A percentile compares a stretch with the other conserved stretches of the same genome.
Evolutionary conservation across 2,797 vertebrate species (phyloP).

Genomic region (Cirrhinus molitorella): DNA sequence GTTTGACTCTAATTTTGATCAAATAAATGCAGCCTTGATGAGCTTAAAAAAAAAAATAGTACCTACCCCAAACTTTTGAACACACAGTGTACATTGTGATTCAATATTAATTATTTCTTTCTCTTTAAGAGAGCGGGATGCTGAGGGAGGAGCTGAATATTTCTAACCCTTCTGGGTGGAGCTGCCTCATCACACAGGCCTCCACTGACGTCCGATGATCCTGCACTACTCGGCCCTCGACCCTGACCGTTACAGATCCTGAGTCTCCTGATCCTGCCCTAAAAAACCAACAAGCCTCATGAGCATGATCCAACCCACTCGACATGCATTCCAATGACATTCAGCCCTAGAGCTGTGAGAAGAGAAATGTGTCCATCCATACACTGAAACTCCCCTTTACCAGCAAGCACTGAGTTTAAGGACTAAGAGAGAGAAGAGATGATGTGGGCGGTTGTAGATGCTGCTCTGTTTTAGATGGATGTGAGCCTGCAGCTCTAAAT

Average conservation of each 20-base stretch:
- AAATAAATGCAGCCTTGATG: no score
- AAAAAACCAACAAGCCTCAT: constrained; percentile 34
- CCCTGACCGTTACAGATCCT: constrained; percentile 56
- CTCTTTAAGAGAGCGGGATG: constrained; percentile 60
- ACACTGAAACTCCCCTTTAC: constrained; percentile 35
- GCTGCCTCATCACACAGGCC: constrained; percentile 51
- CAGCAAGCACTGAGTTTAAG: constrained; percentile 42
- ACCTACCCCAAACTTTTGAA: not conserved
- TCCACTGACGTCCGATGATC: constrained; percentile 50
- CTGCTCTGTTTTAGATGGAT: constrained; percentile 39
- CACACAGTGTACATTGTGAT: not conserved
- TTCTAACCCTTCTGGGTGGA: constrained; percentile 62
- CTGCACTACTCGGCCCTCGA: constrained; percentile 43
- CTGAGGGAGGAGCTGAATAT: constrained; percentile 60
- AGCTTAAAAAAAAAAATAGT: no score
- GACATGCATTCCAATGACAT: constrained; percentile 33
- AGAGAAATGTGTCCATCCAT: constrained; percentile 20
- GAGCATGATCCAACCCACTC: constrained; percentile 7
- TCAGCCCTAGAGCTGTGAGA: constrained; percentile 21
- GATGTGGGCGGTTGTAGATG: constrained; percentile 24
- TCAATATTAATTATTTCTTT: not conserved
- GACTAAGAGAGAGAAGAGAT: constrained; percentile 35
- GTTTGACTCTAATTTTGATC: not conserved
- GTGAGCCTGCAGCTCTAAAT: constrained; percentile 27
- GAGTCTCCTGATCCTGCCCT: constrained; percentile 1